Percentiles rank a stretch among this genome's conserved stretches.
These are phyloP conservation scores for Garra rufa DNA, from an alignment of 2,113 vertebrate species.

Conservation along the genomic window DNA sequence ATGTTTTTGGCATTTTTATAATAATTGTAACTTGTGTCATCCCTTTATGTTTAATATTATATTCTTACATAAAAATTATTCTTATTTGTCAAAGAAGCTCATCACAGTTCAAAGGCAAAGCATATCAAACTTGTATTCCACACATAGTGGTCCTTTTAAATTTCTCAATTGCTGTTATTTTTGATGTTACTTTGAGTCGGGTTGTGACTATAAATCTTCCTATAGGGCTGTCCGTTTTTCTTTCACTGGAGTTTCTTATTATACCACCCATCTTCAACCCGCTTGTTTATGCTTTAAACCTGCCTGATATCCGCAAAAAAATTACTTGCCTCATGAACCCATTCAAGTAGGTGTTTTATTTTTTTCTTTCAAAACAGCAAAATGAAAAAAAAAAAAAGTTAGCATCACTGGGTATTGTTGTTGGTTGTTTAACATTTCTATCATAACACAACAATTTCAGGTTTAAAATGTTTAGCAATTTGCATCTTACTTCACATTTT, in stretches of 20 bases:
- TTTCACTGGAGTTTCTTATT: conserved; percentile 60
- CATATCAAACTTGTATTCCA: conserved; percentile 56
- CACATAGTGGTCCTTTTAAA: conserved; percentile 53
- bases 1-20: conserved; percentile 22
- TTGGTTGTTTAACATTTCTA: too few species aligned
- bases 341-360: not conserved
- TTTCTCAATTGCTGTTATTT: conserved; percentile 64
- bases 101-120: conserved; percentile 50
- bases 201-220: conserved; percentile 60
- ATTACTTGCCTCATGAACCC: conserved; percentile 24
- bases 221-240: conserved; percentile 47
- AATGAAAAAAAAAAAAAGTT: too few species aligned
- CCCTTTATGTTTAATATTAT: conserved; percentile 53
- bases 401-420: too few species aligned
- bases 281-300: conserved; percentile 56
- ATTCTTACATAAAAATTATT: conserved; percentile 21
- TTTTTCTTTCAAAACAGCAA: too few species aligned
- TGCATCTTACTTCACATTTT: too few species aligned
- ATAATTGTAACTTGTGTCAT: conserved; percentile 46
- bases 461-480: too few species aligned
- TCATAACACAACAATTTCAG: too few species aligned
- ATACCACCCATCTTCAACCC: conserved; percentile 50
- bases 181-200: conserved; percentile 64
- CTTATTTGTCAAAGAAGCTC: conserved; percentile 51
- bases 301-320: conserved; percentile 52